Conservation (phyloP, 2,797 vertebrate species). For the Erethizon dorsatum region DNA sequence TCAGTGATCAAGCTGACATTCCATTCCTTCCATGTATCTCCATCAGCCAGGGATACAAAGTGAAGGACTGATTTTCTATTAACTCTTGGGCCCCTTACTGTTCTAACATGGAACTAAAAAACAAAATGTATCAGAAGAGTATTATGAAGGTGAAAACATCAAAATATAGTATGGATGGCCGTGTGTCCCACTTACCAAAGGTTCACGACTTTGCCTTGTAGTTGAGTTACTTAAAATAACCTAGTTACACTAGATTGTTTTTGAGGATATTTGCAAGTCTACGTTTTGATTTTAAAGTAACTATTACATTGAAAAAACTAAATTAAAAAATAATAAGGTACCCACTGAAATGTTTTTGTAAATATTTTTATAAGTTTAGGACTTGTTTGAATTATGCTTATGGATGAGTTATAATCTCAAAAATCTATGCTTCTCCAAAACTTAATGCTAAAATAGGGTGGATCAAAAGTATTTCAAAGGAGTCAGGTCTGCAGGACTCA, state of each 20-base stretch:
- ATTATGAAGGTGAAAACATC: constrained; percentile 30
- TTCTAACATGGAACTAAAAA: constrained; percentile 24
- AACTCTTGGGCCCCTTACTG: constrained; percentile 14
- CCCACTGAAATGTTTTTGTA: not conserved
- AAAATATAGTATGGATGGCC: not conserved
- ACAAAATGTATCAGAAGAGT: constrained; percentile 29
- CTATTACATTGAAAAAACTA: constrained; percentile 21
- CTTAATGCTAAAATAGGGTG: not conserved
- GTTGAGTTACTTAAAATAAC: constrained; percentile 39
- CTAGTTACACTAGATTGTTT: not conserved
- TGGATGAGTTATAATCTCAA: not conserved
- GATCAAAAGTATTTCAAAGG: not conserved
- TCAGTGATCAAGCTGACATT: constrained; percentile 19
- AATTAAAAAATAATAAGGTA: not conserved
- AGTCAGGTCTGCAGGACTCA: constrained; percentile 15
- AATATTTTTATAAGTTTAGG: not conserved
- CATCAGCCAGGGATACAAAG: not conserved
- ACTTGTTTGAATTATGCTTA: not conserved
- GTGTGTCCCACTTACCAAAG: not conserved
- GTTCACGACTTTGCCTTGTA: not conserved
- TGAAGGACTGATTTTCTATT: constrained; percentile 12
- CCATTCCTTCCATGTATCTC: not conserved
- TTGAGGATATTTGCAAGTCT: not conserved
- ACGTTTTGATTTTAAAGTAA: constrained; percentile 66
- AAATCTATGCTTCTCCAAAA: not conserved